phyloP scores from a whole-genome alignment of 2,113 vertebrate species.

The Rhinoderma darwinii region DNA sequence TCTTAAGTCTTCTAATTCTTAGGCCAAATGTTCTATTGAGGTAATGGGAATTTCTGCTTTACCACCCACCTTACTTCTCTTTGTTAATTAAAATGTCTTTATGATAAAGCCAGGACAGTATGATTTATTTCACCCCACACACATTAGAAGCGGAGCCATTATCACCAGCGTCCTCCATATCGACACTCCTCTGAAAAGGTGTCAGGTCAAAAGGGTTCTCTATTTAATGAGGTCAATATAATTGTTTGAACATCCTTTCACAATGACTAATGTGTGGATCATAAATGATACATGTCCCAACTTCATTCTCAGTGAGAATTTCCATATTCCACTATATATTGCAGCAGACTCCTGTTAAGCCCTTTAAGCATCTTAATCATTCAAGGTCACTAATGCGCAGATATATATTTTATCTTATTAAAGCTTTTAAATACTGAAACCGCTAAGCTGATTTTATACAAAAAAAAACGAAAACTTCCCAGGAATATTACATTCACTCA shows the following conservation, averaged over 20 bases:
- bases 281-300: constrained; percentile 41
- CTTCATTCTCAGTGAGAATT: constrained; percentile 6
- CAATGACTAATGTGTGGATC: constrained; percentile 21
- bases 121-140: constrained; percentile 26
- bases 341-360: not conserved
- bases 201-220: constrained; percentile 43
- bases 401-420: constrained; percentile 48
- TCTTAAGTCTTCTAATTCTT: not conserved
- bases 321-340: constrained; percentile 1
- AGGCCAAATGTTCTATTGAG: constrained; percentile 1
- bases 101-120: constrained; percentile 18
- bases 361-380: constrained; percentile 38
- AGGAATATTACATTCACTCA: not conserved
- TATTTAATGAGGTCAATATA: constrained; percentile 51
- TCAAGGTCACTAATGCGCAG: constrained; percentile 31
- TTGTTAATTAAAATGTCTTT: constrained; percentile 50
- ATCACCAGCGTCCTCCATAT: constrained; percentile 11
- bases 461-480: not conserved
- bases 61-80: constrained; percentile 3
- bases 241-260: constrained; percentile 46
- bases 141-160: not conserved
- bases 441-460: constrained; percentile 39
- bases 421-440: constrained; percentile 21
- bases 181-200: constrained; percentile 15
- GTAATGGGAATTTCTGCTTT: not conserved